Conservation (phyloP, 2,888 invertebrate genomes). For the Chydorus sphaericus region DNA sequence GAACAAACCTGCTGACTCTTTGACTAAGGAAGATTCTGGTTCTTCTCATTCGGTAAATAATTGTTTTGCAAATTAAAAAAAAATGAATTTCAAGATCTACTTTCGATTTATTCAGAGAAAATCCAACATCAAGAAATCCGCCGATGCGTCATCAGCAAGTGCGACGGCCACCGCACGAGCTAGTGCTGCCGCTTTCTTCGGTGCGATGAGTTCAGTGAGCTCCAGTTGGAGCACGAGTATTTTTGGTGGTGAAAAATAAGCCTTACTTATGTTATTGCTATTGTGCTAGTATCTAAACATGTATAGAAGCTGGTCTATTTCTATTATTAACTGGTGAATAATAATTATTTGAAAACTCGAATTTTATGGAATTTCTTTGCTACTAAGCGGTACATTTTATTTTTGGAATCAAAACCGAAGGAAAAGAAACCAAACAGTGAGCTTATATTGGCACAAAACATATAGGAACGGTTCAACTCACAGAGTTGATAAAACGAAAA, state of each 20-base stretch:
- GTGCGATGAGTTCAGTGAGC: constrained; percentile 61
- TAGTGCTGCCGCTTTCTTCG: constrained; percentile 64
- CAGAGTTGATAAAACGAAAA: no score
- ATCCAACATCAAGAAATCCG: constrained; percentile 28
- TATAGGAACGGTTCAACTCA: no score
- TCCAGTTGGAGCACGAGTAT: constrained; percentile 9
- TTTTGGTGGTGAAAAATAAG: constrained; percentile 2
- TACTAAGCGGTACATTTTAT: no score
- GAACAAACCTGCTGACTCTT: neutral
- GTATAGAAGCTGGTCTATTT: no score
- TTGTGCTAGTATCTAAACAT: no score
- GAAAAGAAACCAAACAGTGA: no score
- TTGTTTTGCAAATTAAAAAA: neutral
- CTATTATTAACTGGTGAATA: no score
- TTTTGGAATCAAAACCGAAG: no score
- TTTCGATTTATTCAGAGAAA: constrained; percentile 4
- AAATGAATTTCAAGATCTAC: neutral
- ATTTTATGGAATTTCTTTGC: no score
- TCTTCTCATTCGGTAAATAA: neutral
- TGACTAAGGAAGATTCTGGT: neutral
- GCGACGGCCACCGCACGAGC: constrained; percentile 41
- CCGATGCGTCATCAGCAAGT: constrained; percentile 28
- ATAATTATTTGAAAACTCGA: no score
- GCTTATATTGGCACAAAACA: no score
- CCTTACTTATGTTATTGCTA: neutral